Evolutionary conservation across 2,888 invertebrate species (phyloP).

Genomic region (Latrodectus hesperus): DNA sequence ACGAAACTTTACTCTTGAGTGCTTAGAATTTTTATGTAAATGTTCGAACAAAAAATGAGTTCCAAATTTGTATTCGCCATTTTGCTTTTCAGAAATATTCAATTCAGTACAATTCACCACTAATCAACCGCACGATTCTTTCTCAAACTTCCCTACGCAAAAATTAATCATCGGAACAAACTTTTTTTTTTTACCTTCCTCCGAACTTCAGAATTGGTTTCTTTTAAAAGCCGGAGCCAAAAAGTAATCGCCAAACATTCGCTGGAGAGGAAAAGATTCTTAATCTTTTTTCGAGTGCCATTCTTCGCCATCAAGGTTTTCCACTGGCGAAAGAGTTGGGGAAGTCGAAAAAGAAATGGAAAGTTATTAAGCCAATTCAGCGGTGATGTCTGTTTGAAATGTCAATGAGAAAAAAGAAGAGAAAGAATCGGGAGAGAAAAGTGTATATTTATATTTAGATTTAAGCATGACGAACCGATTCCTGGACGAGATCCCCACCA

Average conservation of each 20-base stretch:
- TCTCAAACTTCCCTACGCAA: not conserved
- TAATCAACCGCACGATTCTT: not conserved
- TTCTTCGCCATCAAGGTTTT: not conserved
- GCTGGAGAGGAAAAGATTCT: not conserved
- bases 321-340: not conserved
- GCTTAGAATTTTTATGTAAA: no score
- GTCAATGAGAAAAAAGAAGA: constrained; percentile 3
- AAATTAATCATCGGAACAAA: not conserved
- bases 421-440: constrained; percentile 6
- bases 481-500: not conserved
- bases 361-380: constrained; percentile 41
- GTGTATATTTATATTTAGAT: constrained; percentile 23
- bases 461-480: not conserved
- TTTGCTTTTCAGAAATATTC: no score
- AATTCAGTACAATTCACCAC: not conserved
- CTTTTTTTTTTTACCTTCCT: not conserved
- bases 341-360: not conserved
- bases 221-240: not conserved
- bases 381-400: not conserved
- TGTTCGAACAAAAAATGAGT: no score
- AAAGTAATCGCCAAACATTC: not conserved
- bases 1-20: no score
- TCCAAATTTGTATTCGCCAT: no score
- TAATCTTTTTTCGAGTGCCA: not conserved
- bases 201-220: not conserved